A percentile compares a stretch with the other conserved stretches of the same genome.
Evolutionary conservation across 2,888 invertebrate genomes (phyloP).

Genomic region (Chironomus tentans): DNA sequence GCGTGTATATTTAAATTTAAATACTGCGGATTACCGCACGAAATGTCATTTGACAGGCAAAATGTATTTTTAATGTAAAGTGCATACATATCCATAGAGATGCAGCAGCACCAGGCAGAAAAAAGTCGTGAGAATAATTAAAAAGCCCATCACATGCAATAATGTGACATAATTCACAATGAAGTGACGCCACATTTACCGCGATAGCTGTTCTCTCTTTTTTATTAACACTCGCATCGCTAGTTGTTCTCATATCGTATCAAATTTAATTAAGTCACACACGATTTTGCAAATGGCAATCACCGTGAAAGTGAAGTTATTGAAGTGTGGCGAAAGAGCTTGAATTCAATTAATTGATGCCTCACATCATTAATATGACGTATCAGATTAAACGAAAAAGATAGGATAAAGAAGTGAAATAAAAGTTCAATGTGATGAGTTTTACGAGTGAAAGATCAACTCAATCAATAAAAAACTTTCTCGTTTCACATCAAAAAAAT

Average conservation of each 20-base stretch:
- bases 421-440: neutral
- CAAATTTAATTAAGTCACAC: slow-evolving; percentile 5
- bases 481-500: neutral
- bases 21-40: neutral
- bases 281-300: neutral
- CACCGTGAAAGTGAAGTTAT: neutral
- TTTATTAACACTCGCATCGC: neutral
- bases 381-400: neutral
- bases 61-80: slow-evolving; percentile 1
- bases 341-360: neutral
- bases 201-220: neutral
- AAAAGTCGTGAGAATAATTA: slow-evolving; percentile 15
- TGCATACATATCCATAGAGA: neutral
- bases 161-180: slow-evolving; percentile 7
- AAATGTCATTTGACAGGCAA: neutral
- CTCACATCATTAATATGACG: neutral
- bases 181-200: neutral
- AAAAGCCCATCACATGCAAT: slow-evolving; percentile 14
- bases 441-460: neutral
- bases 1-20: neutral
- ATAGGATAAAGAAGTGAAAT: neutral
- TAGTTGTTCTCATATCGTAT: neutral
- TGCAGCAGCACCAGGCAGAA: neutral
- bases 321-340: neutral
- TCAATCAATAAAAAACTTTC: neutral